Evolutionary conservation across 2,888 invertebrate species (phyloP), one percentile per base, ranked within the genome.

Genomic region (Drosophila nr. medialis): DNA sequence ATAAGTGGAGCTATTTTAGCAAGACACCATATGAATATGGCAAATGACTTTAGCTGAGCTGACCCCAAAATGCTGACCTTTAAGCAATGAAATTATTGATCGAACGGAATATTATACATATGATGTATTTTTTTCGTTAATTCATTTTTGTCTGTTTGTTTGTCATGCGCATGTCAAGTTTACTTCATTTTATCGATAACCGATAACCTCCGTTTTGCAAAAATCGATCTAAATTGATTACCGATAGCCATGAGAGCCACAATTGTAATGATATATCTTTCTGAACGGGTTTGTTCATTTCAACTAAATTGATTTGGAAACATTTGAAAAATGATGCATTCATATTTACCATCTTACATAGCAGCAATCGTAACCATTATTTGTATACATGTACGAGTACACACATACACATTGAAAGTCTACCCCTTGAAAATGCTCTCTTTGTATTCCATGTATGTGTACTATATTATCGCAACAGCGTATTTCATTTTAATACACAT

Each of bases 11-110:
- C 51, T 60, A 69, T 34, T 49, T 53, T 32, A 24, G 38, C 58
- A 48, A 77, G 78, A 77, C 64, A 64, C 64, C 34, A 58, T 62
- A 64, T 72, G 72, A 27, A 66, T 72, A 75, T 74, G 49, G n/a
- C 32, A 42, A 50, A 21, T 61, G 53, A 36, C 54, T 58, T 54
- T 18, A 49, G 38, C 48, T 60, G 5, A 15, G 21, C 60, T 45
- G 68, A 61, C 60, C 68, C 49, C 60, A 69, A 69, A 69, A 69
- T 29, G 38, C 40, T 42, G 67, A 61, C 74, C 60, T 59, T 75
- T 54, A 55, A 55, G 55, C 48, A n/a, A 29, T n/a, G 29, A 32
- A 64, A 49, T 21, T 30, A 32, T 38, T 38, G 27, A 48, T 18
- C 15, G 7, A 15, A 7, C 1, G 45, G 13, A 21, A 21, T 11